Evolutionary conservation across 2,113 vertebrate species (phyloP).

Genomic region (Mystacornis crossleyi): DNA sequence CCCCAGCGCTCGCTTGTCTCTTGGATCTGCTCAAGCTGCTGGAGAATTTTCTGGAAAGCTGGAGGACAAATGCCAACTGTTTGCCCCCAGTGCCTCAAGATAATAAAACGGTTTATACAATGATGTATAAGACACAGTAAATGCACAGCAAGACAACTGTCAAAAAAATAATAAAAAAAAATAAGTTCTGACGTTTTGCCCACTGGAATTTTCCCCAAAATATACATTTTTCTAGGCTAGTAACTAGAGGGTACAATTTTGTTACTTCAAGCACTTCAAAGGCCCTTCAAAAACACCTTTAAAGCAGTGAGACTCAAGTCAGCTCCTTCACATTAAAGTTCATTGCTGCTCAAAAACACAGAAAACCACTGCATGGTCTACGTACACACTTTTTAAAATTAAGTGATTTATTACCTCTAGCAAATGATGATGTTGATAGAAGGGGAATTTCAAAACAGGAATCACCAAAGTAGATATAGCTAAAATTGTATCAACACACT

Average conservation of each 20-base stretch:
- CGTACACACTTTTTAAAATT: neutral
- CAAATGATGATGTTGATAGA: neutral
- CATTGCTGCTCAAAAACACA: neutral
- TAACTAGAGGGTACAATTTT: slow-evolving; percentile 48
- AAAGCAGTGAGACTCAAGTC: neutral
- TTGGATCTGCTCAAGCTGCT: slow-evolving; percentile 13
- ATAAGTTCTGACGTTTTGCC: neutral
- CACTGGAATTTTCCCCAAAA: slow-evolving; percentile 9
- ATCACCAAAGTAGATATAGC: neutral
- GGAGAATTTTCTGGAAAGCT: neutral
- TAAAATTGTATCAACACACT: neutral
- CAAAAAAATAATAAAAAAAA: neutral
- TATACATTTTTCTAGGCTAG: slow-evolving; percentile 33
- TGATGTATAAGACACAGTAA: neutral
- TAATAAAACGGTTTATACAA: neutral
- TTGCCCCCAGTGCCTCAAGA: neutral
- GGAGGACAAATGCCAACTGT: neutral
- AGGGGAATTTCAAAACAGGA: neutral
- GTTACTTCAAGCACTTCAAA: slow-evolving; percentile 47
- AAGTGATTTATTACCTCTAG: neutral
- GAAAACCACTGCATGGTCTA: neutral
- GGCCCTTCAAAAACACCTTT: slow-evolving; percentile 35
- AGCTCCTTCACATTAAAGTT: slow-evolving; percentile 10
- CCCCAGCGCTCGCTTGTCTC: neutral
- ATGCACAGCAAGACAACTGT: neutral